phyloP scores from a whole-genome alignment of 1,140 invertebrate genomes.

The Drosophila elegans region DNA sequence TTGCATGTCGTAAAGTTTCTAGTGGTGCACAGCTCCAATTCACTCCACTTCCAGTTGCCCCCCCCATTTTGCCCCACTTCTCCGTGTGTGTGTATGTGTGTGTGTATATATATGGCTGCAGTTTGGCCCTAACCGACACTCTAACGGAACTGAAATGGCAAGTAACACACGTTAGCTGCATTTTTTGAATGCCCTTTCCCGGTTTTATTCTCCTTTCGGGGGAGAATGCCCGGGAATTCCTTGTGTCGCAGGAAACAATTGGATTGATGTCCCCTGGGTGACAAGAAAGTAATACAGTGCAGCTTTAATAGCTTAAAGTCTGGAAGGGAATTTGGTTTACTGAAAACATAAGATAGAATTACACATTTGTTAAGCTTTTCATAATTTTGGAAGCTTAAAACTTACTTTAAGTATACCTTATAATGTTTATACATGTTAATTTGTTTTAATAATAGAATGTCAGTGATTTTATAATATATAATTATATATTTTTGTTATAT shows the following conservation, averaged over 20 bases:
- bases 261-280: conserved; percentile 12
- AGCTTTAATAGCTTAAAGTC: not conserved
- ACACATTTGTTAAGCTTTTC: not conserved
- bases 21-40: conserved; percentile 65
- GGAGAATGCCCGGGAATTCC: not conserved
- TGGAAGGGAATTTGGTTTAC: not conserved
- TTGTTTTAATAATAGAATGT: too few relatives aligned
- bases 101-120: conserved; percentile 19
- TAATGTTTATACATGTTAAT: too few relatives aligned
- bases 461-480: too few relatives aligned
- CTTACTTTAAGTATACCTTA: too few relatives aligned
- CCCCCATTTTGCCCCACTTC: conserved; percentile 3
- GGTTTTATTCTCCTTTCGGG: conserved; percentile 1
- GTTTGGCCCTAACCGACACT: conserved; percentile 40
- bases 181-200: conserved; percentile 44
- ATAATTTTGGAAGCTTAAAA: too few relatives aligned
- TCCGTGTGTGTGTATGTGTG: not conserved
- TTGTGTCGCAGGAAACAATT: conserved; percentile 12
- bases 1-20: conserved; percentile 83
- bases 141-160: conserved; percentile 40
- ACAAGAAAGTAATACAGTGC: conserved; percentile 1
- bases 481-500: too few relatives aligned
- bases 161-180: conserved; percentile 27
- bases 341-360: not conserved
- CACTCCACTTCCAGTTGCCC: not conserved